These are phyloP conservation scores for Rhynchotus rufescens DNA, from an alignment of 2,797 vertebrate species.

Conservation along the genomic window DNA sequence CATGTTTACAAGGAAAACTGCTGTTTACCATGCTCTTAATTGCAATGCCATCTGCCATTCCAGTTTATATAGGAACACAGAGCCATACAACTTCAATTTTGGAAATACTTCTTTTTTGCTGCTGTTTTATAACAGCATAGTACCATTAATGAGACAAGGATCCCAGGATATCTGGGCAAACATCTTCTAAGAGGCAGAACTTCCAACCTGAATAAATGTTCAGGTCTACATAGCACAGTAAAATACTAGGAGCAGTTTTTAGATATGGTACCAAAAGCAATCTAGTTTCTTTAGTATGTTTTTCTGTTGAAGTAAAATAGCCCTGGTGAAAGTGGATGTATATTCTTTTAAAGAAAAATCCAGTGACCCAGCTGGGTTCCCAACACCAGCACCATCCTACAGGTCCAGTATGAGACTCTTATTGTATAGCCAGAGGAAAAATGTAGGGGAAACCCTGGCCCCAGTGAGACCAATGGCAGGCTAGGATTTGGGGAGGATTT, in stretches of 20 bases:
- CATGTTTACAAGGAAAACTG: not conserved
- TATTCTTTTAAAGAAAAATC: not conserved
- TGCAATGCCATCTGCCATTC: not conserved
- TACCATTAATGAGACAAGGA: not conserved
- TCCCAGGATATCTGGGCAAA: not conserved
- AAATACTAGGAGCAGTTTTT: not conserved
- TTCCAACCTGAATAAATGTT: not conserved
- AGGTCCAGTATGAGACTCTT: not conserved
- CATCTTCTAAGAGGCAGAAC: not conserved
- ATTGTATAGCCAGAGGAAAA: not conserved
- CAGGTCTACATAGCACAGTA: not conserved
- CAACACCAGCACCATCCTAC: not conserved
- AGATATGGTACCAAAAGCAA: not conserved
- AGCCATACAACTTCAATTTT: not conserved
- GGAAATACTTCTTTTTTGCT: not conserved
- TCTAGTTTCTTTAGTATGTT: not conserved
- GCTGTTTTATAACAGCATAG: not conserved
- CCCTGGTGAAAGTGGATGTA: not conserved
- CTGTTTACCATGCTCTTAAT: not conserved
- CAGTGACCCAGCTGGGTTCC: rapidly evolving
- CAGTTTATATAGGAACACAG: not conserved
- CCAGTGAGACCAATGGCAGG: not conserved
- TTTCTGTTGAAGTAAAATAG: not conserved
- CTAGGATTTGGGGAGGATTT: not conserved
- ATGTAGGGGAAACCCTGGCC: not conserved